Evolutionary conservation across 2,113 vertebrate species (phyloP).

Genomic region (Dromiciops gliroides): DNA sequence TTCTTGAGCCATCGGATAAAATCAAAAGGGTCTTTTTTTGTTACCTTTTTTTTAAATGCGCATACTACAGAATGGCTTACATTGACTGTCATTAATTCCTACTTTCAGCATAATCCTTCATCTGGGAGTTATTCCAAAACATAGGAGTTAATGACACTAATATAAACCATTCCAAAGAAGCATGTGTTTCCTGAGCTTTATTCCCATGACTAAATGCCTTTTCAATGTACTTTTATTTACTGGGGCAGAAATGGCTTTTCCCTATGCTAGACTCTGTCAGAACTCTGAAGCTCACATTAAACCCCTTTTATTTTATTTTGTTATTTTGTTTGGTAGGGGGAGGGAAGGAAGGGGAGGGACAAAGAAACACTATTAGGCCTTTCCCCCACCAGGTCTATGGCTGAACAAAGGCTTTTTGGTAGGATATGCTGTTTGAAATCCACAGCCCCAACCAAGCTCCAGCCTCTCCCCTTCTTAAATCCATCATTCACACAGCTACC

Average conservation of each 20-base stretch:
- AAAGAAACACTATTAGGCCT: not conserved
- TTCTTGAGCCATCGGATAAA: conserved; percentile 66
- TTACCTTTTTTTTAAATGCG: conserved; percentile 52
- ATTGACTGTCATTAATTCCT: conserved; percentile 84
- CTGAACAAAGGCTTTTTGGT: not conserved
- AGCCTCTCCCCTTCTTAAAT: not conserved
- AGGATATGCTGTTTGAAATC: not conserved
- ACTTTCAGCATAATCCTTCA: conserved; percentile 84
- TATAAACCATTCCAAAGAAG: conserved; percentile 81
- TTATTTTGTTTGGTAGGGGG: conserved; percentile 11
- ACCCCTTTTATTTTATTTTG: conserved; percentile 31
- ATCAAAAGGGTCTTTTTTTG: too few species aligned
- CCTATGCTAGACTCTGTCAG: conserved; percentile 67
- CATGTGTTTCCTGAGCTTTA: conserved; percentile 82
- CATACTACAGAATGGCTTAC: conserved; percentile 76
- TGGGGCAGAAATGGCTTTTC: conserved; percentile 77
- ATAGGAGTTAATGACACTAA: conserved; percentile 83
- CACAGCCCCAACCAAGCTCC: not conserved
- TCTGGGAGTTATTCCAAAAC: conserved; percentile 86
- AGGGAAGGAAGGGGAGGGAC: not conserved
- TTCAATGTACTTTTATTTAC: conserved; percentile 82
- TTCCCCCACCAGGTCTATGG: not conserved
- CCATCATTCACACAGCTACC: not conserved
- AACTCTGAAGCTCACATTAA: conserved; percentile 70
- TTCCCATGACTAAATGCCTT: conserved; percentile 84